These are phyloP conservation scores for Colius striatus DNA, from an alignment of 2,113 vertebrate species.

Conservation along the genomic window DNA sequence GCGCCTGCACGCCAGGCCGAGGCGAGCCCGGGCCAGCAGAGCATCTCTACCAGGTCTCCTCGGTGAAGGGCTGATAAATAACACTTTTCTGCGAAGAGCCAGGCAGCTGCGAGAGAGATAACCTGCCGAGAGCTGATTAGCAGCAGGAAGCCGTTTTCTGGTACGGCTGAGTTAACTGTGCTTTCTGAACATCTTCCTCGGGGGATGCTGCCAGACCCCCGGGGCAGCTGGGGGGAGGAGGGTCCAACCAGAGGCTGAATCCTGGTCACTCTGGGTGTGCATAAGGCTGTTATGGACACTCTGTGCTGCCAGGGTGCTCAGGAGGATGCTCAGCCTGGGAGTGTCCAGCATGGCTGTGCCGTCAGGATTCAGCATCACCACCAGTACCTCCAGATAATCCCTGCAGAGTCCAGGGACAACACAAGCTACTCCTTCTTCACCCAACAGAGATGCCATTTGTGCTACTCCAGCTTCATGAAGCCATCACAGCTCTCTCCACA, in stretches of 20 bases:
- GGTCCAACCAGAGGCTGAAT: neutral
- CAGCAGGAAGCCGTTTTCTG: neutral
- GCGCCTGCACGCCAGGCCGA: constrained; percentile 11
- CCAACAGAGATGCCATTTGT: neutral
- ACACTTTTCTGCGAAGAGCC: constrained; percentile 24
- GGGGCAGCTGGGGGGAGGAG: accelerated
- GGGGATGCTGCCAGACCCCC: neutral
- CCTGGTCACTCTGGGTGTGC: accelerated
- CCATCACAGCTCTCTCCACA: accelerated
- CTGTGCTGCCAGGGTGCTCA: neutral
- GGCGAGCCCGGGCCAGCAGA: neutral
- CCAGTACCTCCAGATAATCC: neutral
- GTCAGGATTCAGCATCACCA: neutral
- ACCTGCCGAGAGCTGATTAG: constrained; percentile 20
- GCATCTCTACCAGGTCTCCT: constrained; percentile 28
- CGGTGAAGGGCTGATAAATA: neutral
- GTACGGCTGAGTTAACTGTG: accelerated
- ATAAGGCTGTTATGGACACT: neutral
- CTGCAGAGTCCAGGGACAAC: neutral
- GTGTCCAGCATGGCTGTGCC: accelerated
- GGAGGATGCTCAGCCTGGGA: neutral
- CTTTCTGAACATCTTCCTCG: accelerated
- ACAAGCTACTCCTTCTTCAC: neutral
- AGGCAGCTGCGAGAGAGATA: neutral
- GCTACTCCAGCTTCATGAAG: neutral